Percentiles rank a stretch among this genome's conserved stretches.
phyloP scores from a whole-genome alignment of 2,888 invertebrate genomes.

The Lepidocyrtoides sp. region DNA sequence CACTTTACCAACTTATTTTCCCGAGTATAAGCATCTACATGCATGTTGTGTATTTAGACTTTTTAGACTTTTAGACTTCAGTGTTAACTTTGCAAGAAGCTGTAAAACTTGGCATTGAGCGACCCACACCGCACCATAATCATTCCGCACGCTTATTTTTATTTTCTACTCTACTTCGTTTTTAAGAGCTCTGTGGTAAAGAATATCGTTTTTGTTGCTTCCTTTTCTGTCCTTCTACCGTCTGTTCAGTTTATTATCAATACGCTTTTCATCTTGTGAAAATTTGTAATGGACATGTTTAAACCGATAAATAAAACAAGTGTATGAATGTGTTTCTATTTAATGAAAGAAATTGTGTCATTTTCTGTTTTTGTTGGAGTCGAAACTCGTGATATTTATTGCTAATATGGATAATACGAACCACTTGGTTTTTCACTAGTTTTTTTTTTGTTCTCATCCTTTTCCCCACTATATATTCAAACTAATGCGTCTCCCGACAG shows the following conservation, averaged over 20 bases:
- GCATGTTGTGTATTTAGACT: not conserved
- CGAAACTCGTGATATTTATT: constrained; percentile 39
- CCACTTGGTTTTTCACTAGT: constrained; percentile 4
- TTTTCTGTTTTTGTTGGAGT: not conserved
- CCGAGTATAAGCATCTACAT: not conserved
- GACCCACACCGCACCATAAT: constrained; percentile 48
- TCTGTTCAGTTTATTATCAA: not conserved
- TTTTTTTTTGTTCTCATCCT: not conserved
- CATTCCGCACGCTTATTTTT: constrained; percentile 53
- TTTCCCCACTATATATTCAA: constrained; percentile 26
- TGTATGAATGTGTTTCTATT: not conserved
- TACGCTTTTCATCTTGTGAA: not conserved
- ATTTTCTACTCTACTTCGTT: constrained; percentile 46
- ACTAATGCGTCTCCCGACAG: not conserved
- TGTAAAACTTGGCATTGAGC: constrained; percentile 66
- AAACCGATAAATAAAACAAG: not conserved
- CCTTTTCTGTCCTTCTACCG: constrained; percentile 26
- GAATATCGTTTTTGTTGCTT: constrained; percentile 2
- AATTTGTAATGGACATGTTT: not conserved
- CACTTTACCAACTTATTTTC: constrained; percentile 29
- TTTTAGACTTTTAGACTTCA: too few relatives aligned
- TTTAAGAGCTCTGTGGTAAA: not conserved
- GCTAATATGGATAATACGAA: constrained; percentile 22
- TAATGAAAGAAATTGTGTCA: not conserved
- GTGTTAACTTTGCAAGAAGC: not conserved